A percentile compares a stretch with the other conserved stretches of the same genome.
phyloP scores from a whole-genome alignment of 2,113 vertebrate genomes.

The Calidris pygmaea region DNA sequence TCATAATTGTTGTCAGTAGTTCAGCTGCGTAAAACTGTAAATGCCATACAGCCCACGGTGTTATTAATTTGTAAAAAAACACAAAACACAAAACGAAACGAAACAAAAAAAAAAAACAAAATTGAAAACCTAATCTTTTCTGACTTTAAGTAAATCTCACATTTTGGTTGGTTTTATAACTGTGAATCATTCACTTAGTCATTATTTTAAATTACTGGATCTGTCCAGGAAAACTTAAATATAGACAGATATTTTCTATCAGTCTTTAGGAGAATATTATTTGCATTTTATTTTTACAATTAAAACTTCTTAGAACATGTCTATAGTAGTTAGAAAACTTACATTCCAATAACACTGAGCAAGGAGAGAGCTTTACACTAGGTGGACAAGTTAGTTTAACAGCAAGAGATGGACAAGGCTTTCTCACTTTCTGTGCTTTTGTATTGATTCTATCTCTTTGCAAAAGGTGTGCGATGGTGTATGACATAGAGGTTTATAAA shows the following conservation, averaged over 20 bases:
- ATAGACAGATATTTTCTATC: background rate
- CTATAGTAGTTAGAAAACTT: background rate
- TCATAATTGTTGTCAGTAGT: background rate
- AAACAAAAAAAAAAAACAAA: background rate
- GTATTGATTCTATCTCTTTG: background rate
- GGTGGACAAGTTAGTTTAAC: background rate
- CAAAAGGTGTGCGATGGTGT: background rate
- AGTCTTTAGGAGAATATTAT: background rate
- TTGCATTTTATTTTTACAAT: background rate
- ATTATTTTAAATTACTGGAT: background rate
- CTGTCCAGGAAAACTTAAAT: background rate
- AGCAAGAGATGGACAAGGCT: background rate
- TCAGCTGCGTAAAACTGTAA: background rate
- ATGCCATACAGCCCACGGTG: background rate
- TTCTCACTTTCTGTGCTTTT: background rate
- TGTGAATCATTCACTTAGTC: background rate
- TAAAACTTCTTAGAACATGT: background rate
- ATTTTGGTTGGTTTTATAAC: background rate
- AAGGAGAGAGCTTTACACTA: background rate
- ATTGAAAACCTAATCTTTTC: background rate
- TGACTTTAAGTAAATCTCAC: background rate
- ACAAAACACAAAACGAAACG: background rate
- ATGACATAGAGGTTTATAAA: background rate
- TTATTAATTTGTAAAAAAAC: background rate
- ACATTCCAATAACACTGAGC: background rate